These are phyloP conservation scores for Allobates femoralis DNA, from an alignment of 2,797 vertebrate species.

Conservation along the genomic window DNA sequence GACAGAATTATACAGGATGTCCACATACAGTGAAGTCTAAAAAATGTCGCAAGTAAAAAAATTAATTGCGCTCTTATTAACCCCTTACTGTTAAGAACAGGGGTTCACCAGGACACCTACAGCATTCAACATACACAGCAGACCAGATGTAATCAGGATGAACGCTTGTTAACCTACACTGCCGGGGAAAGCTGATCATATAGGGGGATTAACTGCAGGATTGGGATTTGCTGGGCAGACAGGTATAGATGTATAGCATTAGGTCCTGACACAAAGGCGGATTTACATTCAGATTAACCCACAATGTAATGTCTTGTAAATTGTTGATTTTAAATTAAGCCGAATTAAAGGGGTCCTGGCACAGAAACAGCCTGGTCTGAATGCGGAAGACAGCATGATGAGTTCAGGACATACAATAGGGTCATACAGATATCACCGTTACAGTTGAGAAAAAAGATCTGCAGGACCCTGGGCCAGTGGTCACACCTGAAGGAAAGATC, in stretches of 20 bases:
- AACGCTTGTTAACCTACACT: neutral
- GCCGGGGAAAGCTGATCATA: neutral
- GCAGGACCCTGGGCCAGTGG: no score
- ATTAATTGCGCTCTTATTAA: no score
- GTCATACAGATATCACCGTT: no score
- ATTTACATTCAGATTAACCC: neutral
- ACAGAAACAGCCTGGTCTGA: neutral
- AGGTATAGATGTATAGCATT: neutral
- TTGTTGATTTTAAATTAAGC: neutral
- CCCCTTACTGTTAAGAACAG: no score
- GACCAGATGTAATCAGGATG: no score
- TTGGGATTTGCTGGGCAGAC: neutral
- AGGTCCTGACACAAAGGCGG: neutral
- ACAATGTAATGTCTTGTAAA: neutral
- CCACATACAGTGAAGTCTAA: no score
- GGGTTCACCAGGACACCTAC: neutral
- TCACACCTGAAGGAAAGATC: no score
- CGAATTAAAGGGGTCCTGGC: neutral
- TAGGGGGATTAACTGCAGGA: conserved; percentile 9
- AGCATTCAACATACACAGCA: neutral
- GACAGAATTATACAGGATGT: no score
- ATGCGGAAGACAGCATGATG: no score
- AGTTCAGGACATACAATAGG: no score
- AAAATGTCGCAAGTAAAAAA: no score
- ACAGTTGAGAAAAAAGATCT: no score